These are phyloP conservation scores for Drosophila antonietae DNA, from an alignment of 2,888 invertebrate genomes.

Conservation along the genomic window DNA sequence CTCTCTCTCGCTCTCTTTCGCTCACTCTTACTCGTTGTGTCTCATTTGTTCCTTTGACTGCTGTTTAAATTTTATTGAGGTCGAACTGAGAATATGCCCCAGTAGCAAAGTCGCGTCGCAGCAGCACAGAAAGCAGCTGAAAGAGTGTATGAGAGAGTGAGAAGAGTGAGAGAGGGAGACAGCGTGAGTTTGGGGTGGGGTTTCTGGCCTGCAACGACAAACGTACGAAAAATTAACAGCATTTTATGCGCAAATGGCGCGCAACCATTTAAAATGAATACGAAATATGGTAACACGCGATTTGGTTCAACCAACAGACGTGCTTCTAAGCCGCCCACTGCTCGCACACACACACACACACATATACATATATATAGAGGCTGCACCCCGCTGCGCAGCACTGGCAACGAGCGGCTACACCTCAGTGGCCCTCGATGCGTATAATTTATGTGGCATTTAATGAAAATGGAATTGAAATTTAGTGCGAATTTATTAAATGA, in stretches of 20 bases:
- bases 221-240: constrained; percentile 78
- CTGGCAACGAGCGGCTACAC: constrained; percentile 32
- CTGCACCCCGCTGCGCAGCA: background rate
- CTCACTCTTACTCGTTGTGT: background rate
- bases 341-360: background rate
- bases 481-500: constrained; percentile 80
- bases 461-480: constrained; percentile 81
- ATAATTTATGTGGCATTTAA: constrained; percentile 81
- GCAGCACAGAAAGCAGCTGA: background rate
- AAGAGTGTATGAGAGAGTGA: background rate
- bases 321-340: constrained; percentile 13
- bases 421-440: constrained; percentile 54
- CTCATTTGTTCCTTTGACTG: constrained; percentile 31
- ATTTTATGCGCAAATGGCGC: constrained; percentile 75
- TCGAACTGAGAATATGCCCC: constrained; percentile 76
- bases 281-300: constrained; percentile 78
- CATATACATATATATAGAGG: constrained; percentile 1
- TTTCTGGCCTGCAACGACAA: constrained; percentile 42
- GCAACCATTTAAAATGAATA: constrained; percentile 72
- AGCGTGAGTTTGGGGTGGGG: background rate
- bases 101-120: constrained; percentile 33
- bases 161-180: background rate
- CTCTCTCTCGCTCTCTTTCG: background rate
- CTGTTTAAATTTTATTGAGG: constrained; percentile 74
- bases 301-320: constrained; percentile 53